Evolutionary conservation across 2,888 invertebrate species (phyloP).

Genomic region (Tigriopus californicus): DNA sequence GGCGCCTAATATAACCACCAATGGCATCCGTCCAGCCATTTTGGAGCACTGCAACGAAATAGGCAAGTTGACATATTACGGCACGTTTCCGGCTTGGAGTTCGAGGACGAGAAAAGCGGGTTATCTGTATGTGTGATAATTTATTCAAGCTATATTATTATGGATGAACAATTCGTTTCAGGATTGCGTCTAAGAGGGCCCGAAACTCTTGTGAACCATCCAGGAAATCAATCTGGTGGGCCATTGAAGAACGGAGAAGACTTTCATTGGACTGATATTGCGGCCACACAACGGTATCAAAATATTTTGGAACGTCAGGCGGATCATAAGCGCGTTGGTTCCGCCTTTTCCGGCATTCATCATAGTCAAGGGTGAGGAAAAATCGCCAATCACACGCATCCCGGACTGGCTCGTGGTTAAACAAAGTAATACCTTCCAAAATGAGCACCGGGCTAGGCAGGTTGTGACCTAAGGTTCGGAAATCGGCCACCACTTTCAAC

Average conservation of each 20-base stretch:
- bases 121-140: no score
- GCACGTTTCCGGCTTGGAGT: no score
- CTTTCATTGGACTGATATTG: neutral
- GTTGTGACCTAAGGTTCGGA: neutral
- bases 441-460: neutral
- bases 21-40: slow-evolving; percentile 29
- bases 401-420: neutral
- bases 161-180: no score
- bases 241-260: no score
- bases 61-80: no score
- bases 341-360: neutral
- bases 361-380: slow-evolving; percentile 1
- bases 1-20: slow-evolving; percentile 79
- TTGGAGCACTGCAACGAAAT: no score
- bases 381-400: neutral
- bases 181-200: no score
- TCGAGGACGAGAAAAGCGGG: no score
- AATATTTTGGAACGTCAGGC: neutral
- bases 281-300: neutral
- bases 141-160: no score
- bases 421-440: neutral
- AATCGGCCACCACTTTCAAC: no score
- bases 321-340: slow-evolving; percentile 4
- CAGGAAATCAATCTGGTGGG: no score
- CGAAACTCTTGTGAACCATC: no score